These are phyloP conservation scores for Drosophila histrio DNA, from an alignment of 2,888 invertebrate species.

Conservation along the genomic window DNA sequence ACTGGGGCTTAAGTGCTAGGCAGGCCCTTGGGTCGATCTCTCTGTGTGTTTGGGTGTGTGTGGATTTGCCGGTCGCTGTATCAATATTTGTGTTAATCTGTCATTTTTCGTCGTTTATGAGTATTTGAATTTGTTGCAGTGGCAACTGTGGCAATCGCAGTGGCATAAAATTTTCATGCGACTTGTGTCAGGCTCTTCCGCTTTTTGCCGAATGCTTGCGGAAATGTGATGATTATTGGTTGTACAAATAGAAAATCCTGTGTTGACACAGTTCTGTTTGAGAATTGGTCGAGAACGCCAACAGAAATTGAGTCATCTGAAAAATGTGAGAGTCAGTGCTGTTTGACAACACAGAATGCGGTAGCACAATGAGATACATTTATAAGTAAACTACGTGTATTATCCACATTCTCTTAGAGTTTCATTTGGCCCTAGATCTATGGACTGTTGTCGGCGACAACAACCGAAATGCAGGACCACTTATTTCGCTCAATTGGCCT, in stretches of 20 bases:
- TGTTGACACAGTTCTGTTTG: constrained; percentile 48
- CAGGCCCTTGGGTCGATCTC: constrained; percentile 31
- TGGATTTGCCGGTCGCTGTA: constrained; percentile 53
- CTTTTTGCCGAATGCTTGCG: constrained; percentile 57
- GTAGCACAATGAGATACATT: neutral
- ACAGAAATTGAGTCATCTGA: constrained; percentile 40
- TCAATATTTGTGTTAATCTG: constrained; percentile 80
- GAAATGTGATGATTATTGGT: constrained; percentile 79
- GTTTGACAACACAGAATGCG: constrained; percentile 15
- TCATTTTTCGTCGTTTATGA: constrained; percentile 80
- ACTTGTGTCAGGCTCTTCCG: constrained; percentile 25
- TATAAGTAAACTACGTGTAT: neutral
- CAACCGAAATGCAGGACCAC: constrained; percentile 22
- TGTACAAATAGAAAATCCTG: constrained; percentile 60
- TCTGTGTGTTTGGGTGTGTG: neutral
- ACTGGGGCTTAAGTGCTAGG: constrained; percentile 56
- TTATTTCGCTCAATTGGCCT: constrained; percentile 53
- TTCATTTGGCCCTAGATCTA: neutral
- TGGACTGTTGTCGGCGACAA: neutral
- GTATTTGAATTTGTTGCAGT: constrained; percentile 72
- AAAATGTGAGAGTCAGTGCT: constrained; percentile 30
- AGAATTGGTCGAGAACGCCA: constrained; percentile 14
- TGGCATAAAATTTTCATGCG: constrained; percentile 69
- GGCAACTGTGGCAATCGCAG: constrained; percentile 26
- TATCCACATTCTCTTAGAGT: neutral